Conservation (phyloP, 2,888 invertebrate genomes). For the Netelia virgata region DNA sequence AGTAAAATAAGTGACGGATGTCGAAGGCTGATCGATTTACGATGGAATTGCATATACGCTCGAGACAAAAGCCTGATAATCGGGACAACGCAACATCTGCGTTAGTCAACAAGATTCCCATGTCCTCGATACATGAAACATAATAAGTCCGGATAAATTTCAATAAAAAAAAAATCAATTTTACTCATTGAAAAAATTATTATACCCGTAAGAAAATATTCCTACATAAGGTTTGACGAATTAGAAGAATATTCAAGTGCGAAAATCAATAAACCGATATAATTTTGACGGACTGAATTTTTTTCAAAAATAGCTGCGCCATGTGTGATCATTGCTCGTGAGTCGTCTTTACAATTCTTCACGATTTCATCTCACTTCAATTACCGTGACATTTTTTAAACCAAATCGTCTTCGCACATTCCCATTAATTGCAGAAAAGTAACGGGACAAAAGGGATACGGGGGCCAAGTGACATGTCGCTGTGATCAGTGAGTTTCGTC, state of each 20-base stretch:
- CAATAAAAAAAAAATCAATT: slow-evolving; percentile 17
- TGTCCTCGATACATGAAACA: background rate
- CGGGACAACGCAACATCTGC: slow-evolving; percentile 49
- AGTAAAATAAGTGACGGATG: background rate
- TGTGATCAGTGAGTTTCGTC: slow-evolving; percentile 76
- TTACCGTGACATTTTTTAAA: background rate
- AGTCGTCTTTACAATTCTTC: slow-evolving; percentile 61
- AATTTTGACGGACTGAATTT: background rate
- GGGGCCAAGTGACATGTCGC: slow-evolving; percentile 79
- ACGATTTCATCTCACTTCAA: background rate
- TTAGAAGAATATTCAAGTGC: background rate
- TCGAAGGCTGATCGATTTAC: background rate
- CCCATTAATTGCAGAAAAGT: slow-evolving; percentile 74
- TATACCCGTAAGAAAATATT: background rate
- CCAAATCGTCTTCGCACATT: background rate
- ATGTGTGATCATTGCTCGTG: slow-evolving; percentile 81
- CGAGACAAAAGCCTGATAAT: slow-evolving; percentile 44
- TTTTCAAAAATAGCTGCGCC: background rate
- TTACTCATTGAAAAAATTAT: background rate
- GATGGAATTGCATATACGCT: background rate
- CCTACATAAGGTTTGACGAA: slow-evolving; percentile 11
- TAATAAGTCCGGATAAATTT: slow-evolving; percentile 2
- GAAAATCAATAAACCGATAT: background rate
- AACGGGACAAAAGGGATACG: slow-evolving; percentile 77
- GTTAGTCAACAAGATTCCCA: slow-evolving; percentile 51